Evolutionary conservation across 2,888 invertebrate species (phyloP).

Genomic region (Zaprionus lineosus): DNA sequence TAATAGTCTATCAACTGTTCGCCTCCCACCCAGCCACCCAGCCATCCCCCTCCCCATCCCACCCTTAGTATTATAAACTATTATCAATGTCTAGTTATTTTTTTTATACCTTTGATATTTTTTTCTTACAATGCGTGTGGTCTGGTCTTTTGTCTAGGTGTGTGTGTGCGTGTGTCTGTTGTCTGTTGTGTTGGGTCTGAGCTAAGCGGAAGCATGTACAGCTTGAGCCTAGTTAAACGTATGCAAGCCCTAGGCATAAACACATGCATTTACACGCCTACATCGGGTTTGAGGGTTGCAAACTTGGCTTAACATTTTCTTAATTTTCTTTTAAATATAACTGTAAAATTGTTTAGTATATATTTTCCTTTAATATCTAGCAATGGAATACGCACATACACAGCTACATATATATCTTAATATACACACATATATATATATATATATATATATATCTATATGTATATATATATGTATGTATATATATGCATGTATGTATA

Average conservation of each 20-base stretch:
- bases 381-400: no score
- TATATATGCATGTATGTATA: background rate
- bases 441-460: background rate
- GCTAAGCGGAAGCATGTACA: slow-evolving; percentile 29
- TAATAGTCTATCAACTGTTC: no score
- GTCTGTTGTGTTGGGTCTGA: slow-evolving; percentile 17
- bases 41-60: no score
- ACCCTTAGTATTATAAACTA: no score
- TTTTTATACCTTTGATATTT: background rate
- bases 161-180: slow-evolving; percentile 14
- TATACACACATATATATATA: background rate
- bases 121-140: slow-evolving; percentile 14
- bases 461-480: slow-evolving; percentile 17
- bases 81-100: background rate
- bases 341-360: background rate
- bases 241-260: background rate
- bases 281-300: no score
- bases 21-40: no score
- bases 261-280: background rate
- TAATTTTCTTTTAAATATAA: background rate
- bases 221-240: slow-evolving; percentile 24
- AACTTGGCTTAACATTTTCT: background rate
- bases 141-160: slow-evolving; percentile 23
- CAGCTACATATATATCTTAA: background rate
- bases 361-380: background rate